Percentiles rank a stretch among this genome's conserved stretches.
Evolutionary conservation across 1,140 invertebrate species (phyloP).

Genomic region (Mya arenaria): DNA sequence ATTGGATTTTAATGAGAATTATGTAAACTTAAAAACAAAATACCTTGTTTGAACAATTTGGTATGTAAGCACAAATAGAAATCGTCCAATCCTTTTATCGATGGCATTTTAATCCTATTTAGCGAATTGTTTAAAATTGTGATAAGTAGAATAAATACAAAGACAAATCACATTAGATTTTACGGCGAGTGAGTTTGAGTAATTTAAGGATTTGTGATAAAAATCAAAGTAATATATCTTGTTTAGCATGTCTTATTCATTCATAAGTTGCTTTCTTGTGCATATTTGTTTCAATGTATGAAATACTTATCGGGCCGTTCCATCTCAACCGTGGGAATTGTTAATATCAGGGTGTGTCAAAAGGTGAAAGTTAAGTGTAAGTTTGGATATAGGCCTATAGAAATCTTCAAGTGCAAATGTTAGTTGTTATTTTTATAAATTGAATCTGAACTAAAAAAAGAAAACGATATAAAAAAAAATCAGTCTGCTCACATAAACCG

Average conservation of each 20-base stretch:
- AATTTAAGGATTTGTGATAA: conserved; percentile 2
- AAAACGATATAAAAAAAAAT: too few relatives aligned
- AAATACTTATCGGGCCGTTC: too few relatives aligned
- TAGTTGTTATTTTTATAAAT: too few relatives aligned
- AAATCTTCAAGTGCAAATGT: too few relatives aligned
- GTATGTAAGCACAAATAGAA: neutral
- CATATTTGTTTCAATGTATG: neutral
- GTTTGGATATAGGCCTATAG: too few relatives aligned
- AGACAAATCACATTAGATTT: conserved; percentile 43
- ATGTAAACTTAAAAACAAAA: neutral
- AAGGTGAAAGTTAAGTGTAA: neutral
- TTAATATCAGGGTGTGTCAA: neutral
- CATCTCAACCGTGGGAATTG: neutral
- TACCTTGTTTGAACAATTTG: neutral
- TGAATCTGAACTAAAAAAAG: too few relatives aligned
- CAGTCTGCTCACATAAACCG: too few relatives aligned
- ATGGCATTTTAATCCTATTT: conserved; percentile 2
- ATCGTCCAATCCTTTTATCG: neutral
- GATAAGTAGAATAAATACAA: neutral
- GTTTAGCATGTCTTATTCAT: conserved; percentile 1
- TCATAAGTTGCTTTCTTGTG: neutral
- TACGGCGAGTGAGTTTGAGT: conserved; percentile 24
- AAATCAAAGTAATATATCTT: neutral
- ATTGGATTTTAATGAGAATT: neutral
- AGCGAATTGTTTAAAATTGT: neutral